Base-by-base conservation (phyloP, 2,888 invertebrate genomes). In the Plemyria rubiginata region DNA sequence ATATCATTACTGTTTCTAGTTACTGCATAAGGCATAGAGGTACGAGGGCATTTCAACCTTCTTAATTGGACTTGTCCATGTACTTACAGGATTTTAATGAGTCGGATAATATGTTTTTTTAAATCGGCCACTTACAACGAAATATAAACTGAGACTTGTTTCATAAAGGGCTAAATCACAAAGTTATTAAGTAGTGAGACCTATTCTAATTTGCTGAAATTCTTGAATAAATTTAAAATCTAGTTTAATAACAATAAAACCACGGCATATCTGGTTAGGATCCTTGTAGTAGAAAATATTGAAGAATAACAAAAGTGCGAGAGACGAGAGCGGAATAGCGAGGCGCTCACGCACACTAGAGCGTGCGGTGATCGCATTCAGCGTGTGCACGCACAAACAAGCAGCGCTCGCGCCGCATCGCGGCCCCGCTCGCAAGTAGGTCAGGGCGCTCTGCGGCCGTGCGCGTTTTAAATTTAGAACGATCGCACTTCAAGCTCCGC, bases 381-480 rank as follows among this genome's bases (percentile, higher is more conserved):
- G 78, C 71, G 77, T 80, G 81, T 76, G 77, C 70, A 78, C 78
- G 80, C 82, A 87, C 84, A 84, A 77, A 77, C 80, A 77, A 75
- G 72, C 77, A 77, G 87, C 88, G 90, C 88, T 86, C 88, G 90
- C 90, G 89, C 90, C 91, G 91, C 91, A 90, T 86, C 92, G 90
- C 87, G 90, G 90, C 91, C 90, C 91, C 90, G 90, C 90, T 86
- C 79, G 87, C 90, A 92, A 91, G 85, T 92, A 90, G 92, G 92
- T 92, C 92, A 92, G 90, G 92, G 92, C 90, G 92, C 85, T 87
- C 81, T 88, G 91, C 86, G 90, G 90, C 90, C 88, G 91, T 86
- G 90, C 89, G 89, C 87, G 89, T 88, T 92, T 88, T 92, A 92
- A 91, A 91, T 91, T 91, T 92, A 92, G 92, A 92, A 87, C 89